Evolutionary conservation across 2,888 invertebrate genomes (phyloP), one percentile per base, ranked within the genome.

Genomic region (Andrena bicolor): DNA sequence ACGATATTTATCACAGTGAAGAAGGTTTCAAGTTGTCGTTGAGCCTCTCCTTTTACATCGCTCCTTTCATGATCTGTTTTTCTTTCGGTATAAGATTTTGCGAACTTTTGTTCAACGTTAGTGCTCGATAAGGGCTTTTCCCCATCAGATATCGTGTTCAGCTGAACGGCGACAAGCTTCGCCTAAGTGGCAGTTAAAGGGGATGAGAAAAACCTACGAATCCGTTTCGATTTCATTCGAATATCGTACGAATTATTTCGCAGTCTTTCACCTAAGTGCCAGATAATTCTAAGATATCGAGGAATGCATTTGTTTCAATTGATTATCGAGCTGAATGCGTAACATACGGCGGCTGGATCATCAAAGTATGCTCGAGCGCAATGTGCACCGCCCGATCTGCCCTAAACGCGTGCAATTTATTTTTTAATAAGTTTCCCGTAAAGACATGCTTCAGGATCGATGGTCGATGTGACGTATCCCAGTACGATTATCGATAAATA

Each of bases 401-500:
- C 23, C 32, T 51, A 28, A 41, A 26, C n/a, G 49, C 23, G 49
- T 41, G 49, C 49, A 23, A 41, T 41, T 51, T 30, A 32, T 23
- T 64, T 73, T 73, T 41, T 20, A 30, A 51, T 48, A 51, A 8
- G 26, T 70, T 28, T 70, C 49, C 51, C 35, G 49, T 51, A 51
- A 56, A 49, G 49, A 72, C 49, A 63, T 49, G 49, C 72, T 72
- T 41, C 76, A 76, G 58, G 53, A 80, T 83, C 72, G 71, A 78
- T 79, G 84, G 63, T 84, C 84, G 84, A 84, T 84, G 84, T 83
- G 83, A 83, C 84, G 84, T 83, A 73, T 73, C 84, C 83, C 80
- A 74, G 26, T 83, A 83, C 76, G 70, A 78, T 76, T 71, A 76
- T 80, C 61, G n/a, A 72, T 80, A 72, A 77, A 77, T 68, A 72